Conservation (phyloP, 2,797 vertebrate species). For the Gallirallus australis region DNA sequence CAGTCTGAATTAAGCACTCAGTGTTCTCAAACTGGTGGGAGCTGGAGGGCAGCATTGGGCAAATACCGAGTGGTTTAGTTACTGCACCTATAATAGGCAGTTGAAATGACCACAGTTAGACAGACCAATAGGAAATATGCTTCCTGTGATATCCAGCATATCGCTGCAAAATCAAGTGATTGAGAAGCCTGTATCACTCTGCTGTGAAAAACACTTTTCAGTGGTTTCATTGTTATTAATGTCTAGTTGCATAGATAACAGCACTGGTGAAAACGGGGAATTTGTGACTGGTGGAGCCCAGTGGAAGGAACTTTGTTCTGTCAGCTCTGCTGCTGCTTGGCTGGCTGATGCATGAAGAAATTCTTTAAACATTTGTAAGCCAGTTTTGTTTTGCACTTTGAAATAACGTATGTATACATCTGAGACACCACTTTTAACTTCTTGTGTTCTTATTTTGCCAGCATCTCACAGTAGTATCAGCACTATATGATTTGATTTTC, state of each 20-base stretch:
- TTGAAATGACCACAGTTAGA: not conserved
- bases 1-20: not conserved
- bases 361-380: not conserved
- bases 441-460: not conserved
- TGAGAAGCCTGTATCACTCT: not conserved
- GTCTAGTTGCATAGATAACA: not conserved
- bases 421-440: not conserved
- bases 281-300: not conserved
- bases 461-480: not conserved
- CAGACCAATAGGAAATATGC: not conserved
- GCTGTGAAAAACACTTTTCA: not conserved
- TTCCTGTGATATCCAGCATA: not conserved
- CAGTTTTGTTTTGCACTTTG: not conserved
- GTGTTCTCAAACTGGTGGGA: not conserved
- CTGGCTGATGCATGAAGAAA: not conserved
- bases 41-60: constrained; percentile 33
- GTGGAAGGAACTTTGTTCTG: not conserved
- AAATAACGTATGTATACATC: not conserved
- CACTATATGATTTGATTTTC: not conserved
- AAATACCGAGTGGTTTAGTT: not conserved
- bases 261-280: not conserved
- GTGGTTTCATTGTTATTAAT: not conserved
- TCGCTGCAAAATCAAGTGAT: not conserved
- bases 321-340: not conserved
- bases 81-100: not conserved